Conservation (phyloP, 2,888 invertebrate species). For the Xanthostigma xanthostigma region DNA sequence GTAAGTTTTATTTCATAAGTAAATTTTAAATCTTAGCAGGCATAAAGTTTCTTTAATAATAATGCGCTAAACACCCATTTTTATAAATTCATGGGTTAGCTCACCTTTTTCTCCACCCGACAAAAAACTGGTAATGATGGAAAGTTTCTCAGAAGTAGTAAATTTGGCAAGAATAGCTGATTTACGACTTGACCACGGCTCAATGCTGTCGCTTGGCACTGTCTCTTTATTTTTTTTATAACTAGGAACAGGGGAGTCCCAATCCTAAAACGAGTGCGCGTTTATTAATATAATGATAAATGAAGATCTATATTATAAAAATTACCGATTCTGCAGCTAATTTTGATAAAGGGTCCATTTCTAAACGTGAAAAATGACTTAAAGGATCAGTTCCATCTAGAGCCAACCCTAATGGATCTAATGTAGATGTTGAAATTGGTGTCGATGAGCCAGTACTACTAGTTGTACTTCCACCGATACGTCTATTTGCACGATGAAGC, state of each 20-base stretch:
- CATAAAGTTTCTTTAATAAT: no score
- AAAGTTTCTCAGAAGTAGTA: slow-evolving; percentile 85
- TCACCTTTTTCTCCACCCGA: slow-evolving; percentile 68
- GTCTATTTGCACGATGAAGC: slow-evolving; percentile 32
- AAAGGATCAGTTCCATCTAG: slow-evolving; percentile 62
- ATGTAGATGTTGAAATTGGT: slow-evolving; percentile 25
- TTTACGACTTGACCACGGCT: slow-evolving; percentile 66
- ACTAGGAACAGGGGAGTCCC: background rate
- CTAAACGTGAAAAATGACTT: slow-evolving; percentile 49
- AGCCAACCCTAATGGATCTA: slow-evolving; percentile 37
- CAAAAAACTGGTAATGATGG: slow-evolving; percentile 78
- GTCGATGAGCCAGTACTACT: slow-evolving; percentile 38
- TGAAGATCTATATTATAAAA: slow-evolving; percentile 1
- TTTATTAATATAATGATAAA: slow-evolving; percentile 2
- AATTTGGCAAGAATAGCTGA: slow-evolving; percentile 72
- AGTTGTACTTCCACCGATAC: slow-evolving; percentile 30
- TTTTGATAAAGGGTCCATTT: slow-evolving; percentile 49
- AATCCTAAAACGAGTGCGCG: slow-evolving; percentile 1
- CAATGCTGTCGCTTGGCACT: slow-evolving; percentile 33
- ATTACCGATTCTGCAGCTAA: slow-evolving; percentile 38
- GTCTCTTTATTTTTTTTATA: background rate
- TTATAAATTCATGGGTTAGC: slow-evolving; percentile 1
- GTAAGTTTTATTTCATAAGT: background rate
- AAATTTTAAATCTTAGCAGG: no score
- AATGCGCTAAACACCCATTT: no score